Base-by-base conservation (phyloP, 2,888 invertebrate species). In the Scrobipalpa costella region DNA sequence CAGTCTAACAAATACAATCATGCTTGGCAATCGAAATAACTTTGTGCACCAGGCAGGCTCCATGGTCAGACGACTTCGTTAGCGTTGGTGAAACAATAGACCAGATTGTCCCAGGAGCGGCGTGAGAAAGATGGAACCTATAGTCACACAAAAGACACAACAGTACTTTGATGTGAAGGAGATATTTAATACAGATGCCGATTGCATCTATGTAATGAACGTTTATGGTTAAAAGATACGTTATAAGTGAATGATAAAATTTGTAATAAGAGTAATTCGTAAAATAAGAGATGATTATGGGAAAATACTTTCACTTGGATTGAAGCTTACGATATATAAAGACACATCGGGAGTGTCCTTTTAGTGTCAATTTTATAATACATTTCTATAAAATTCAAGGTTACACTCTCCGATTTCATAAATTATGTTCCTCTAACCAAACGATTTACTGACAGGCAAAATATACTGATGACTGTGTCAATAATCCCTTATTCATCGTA, bases 31-130 rank as follows among this genome's bases (percentile, higher is more conserved):
- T 55, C 27, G 11, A 55, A 49, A 34, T 34, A 55, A 34, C 55
- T 55, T 27, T 55, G 55, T 34, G 34, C 15, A 44, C 8, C 44
- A 15, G 44, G n/a, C 15, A n/a, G 44, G 15, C 5, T 44, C 44
- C 65, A 62, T 65, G 65, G 65, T 57, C 65, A 62, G 33, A 57
- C 40, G 62, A 62, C 61, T 38, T 57, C 38, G 57, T 59, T 44
- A 61, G n/a, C 21, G 19, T 21, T 52, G 61, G 36, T 52, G 40
- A 65, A 63, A 65, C 65, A 65, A 65, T 65, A 50, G 65, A 34
- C 47, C 21, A 17, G 55, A 52, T 36, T 17, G 36, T 64, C 65
- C 11, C 60, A 62, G 55, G 59, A 64, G 13, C 49, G 34, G 15
- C 65, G 63, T 65, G 65, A 63, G 65, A 65, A 57, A 57, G 61